Evolutionary conservation across 2,113 vertebrate species (phyloP), one percentile per base, ranked within the genome.

Genomic region (Phoxinus phoxinus): DNA sequence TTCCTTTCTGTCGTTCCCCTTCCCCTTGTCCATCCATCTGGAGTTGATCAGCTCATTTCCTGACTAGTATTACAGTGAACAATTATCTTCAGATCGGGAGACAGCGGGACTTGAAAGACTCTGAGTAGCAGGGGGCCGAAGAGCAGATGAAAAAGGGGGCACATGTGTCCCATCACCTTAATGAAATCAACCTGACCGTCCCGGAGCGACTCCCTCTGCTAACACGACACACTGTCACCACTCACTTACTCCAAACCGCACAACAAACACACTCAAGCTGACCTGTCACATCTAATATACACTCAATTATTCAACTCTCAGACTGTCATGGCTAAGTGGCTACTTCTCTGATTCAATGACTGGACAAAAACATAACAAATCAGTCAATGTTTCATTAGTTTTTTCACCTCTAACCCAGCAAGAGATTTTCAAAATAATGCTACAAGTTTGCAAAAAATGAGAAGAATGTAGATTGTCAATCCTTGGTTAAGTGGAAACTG

Each of bases 21-120:
- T 79, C 6, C 5, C 65, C 87, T 89, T 88, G 61, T 87, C 87
- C 87, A 88, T 93, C 95, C 96, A 99, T 97, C 96, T 98, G 95
- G 97, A 96, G 93, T 95, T 96, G 95, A 97, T 98, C 94, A 96
- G 93, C 93, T 87, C 92, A 93, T 95, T 96, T 97, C 95, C 96
- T 95, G 96, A 93, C 92, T 96, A 94, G 95, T 94, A 93, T 96
- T 96, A 96, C 96, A 96, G 94, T 94, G 93, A 95, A 93, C 92
- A 95, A 95, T 97, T 97, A 97, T 96, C 95, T 95, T 91, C 91
- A 96, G 94, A 97, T 96, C 95, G 96, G 95, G 94, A 96, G 95
- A 94, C 95, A 95, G 95, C 89, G 90, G 90, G 58, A 94, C 94
- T 96, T 96, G 94, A 95, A 96, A 96, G 95, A 94, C 93, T 94